A percentile compares a stretch with the other conserved stretches of the same genome.
These are phyloP conservation scores for Machimus rusticus DNA, from an alignment of 2,888 invertebrate genomes.

Conservation along the genomic window DNA sequence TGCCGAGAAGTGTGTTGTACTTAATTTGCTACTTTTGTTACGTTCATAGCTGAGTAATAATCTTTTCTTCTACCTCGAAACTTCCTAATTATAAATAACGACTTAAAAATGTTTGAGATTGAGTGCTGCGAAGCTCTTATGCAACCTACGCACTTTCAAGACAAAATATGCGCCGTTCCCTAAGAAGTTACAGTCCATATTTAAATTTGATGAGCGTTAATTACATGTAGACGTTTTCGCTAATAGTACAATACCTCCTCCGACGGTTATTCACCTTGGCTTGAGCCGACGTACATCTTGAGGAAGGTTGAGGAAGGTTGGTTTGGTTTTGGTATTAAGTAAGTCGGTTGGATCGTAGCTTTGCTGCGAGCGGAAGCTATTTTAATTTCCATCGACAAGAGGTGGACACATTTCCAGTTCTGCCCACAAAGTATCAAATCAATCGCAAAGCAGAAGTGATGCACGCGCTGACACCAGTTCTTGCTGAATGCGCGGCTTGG, in stretches of 20 bases:
- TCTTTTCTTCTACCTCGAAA: neutral
- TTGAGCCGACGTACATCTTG: neutral
- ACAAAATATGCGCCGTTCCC: neutral
- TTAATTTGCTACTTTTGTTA: neutral
- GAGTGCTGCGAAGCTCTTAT: neutral
- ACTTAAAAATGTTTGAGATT: neutral
- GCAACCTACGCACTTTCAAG: neutral
- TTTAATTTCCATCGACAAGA: neutral
- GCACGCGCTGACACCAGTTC: neutral
- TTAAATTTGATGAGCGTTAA: neutral
- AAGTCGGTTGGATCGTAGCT: neutral
- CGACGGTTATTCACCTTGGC: neutral
- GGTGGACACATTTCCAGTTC: slow-evolving; percentile 1
- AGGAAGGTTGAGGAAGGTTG: neutral
- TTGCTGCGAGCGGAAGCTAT: neutral
- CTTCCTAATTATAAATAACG: neutral
- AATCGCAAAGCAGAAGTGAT: neutral
- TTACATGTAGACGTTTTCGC: neutral
- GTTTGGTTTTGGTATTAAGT: too few species aligned
- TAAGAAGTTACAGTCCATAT: neutral
- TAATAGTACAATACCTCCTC: neutral
- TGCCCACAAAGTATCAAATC: neutral
- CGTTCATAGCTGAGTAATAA: neutral
- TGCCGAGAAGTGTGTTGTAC: neutral
- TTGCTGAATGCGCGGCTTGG: neutral